These are phyloP conservation scores for Hydractinia symbiolongicarpus DNA, from an alignment of 30 jellyfish, hydroid and myxozoan species.

Conservation along the genomic window DNA sequence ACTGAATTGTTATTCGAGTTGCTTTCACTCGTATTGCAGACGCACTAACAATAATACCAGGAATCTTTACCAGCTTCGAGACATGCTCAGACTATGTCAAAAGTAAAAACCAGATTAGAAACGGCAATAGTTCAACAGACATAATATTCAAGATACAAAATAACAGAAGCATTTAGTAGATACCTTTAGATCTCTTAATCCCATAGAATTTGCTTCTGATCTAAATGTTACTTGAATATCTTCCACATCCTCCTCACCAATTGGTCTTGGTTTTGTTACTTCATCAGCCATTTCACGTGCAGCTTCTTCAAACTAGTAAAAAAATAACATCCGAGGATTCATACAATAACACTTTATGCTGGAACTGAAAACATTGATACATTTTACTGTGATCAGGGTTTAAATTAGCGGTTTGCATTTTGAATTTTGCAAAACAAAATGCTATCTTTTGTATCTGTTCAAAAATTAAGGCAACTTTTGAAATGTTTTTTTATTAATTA, in stretches of 20 bases:
- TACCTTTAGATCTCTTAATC: slow-evolving; percentile 79
- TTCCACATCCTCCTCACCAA: slow-evolving; percentile 89
- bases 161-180: not conserved
- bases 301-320: slow-evolving; percentile 87
- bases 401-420: too few relatives aligned
- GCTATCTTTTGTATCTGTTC: too few relatives aligned
- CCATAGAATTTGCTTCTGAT: slow-evolving; percentile 76
- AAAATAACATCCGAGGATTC: not conserved
- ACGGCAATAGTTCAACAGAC: too few relatives aligned
- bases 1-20: slow-evolving; percentile 79
- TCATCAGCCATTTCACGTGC: slow-evolving; percentile 98
- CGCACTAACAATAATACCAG: slow-evolving; percentile 96
- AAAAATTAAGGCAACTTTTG: too few relatives aligned
- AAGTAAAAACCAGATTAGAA: not conserved
- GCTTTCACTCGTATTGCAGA: slow-evolving; percentile 98
- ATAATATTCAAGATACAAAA: too few relatives aligned
- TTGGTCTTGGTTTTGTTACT: slow-evolving; percentile 88
- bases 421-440: too few relatives aligned
- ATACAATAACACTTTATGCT: too few relatives aligned
- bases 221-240: slow-evolving; percentile 85
- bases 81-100: slow-evolving; percentile 83
- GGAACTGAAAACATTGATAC: too few relatives aligned
- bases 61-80: slow-evolving; percentile 85
- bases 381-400: too few relatives aligned
- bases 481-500: too few relatives aligned